Evolutionary conservation across 2,888 invertebrate species (phyloP).

Genomic region (Loripinus fragilis): DNA sequence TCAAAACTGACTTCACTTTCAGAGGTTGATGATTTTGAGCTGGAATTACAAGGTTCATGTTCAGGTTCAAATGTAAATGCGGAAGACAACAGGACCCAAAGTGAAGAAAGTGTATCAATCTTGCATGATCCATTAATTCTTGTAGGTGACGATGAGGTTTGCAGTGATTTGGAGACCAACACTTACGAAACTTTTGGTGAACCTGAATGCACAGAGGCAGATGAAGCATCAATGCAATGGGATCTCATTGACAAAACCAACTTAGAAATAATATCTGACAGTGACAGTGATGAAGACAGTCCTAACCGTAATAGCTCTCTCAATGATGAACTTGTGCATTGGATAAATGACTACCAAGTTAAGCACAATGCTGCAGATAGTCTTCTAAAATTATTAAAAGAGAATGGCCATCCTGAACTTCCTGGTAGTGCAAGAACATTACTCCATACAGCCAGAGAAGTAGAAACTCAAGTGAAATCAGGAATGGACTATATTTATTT

Average conservation of each 20-base stretch:
- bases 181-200: background rate
- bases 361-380: constrained; percentile 21
- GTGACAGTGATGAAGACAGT: background rate
- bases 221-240: background rate
- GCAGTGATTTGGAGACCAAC: background rate
- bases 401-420: constrained; percentile 1
- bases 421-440: background rate
- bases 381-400: background rate
- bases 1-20: background rate
- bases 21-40: background rate
- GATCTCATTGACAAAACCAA: background rate
- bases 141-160: background rate
- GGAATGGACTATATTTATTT: constrained; percentile 20
- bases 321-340: background rate
- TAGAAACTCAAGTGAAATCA: background rate
- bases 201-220: background rate
- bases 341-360: background rate
- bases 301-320: background rate
- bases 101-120: background rate
- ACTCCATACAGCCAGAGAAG: background rate
- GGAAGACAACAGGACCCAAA: background rate
- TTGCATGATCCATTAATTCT: background rate
- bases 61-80: background rate
- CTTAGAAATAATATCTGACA: background rate
- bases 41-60: background rate